Base-by-base conservation (phyloP, 1,140 invertebrate species). In the Pemphigus obesinymphae region DNA sequence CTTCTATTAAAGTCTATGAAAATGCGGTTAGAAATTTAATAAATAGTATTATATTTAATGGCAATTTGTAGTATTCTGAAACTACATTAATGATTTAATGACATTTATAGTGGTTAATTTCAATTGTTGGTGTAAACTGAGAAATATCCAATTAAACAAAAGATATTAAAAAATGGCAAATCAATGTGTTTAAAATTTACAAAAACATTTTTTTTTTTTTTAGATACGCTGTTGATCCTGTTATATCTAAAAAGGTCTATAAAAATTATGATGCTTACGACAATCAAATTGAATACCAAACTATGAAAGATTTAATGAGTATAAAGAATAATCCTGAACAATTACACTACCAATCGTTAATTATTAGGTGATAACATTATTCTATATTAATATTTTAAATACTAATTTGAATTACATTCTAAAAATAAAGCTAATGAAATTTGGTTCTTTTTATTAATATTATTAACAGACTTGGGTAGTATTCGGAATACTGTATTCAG, bases 301-400 rank as follows among this genome's bases (percentile, higher is more conserved):
- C 92, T 45, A 82, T 95, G 80, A 89, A 92, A 85, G 92, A 95
- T 85, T 87, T 98, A 82, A 90, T 94, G 86, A 91, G 90, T 4
- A 92, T 97, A 37, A 90, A 91, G 85, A 88, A 91, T 63, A 92
- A 96, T 87, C 88, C 91, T 2, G 94, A 97, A 88, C 92, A 92
- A 37, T 90, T 98, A 82, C 94, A 97, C 85, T 97, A 97, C 95
- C 96, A 98, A 88, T 93, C 95, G 0, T 89, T 98, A 82, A 90
- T 94, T 48, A 95, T 98, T 83, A 89, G 96, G 58, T 85, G 53
- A 10, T 53, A 50, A 8, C 3, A 11, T 26, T 72, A 2, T 26
- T 45, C 23, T 43, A 3, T 45, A 6, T 1, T 45, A 6, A n/a
- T n/a, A n/a, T n/a, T n/a, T n/a, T n/a, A n/a, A n/a, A n/a, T n/a